These are phyloP conservation scores for Neoscelio sp. DNA, from an alignment of 2,888 invertebrate genomes.

Conservation along the genomic window DNA sequence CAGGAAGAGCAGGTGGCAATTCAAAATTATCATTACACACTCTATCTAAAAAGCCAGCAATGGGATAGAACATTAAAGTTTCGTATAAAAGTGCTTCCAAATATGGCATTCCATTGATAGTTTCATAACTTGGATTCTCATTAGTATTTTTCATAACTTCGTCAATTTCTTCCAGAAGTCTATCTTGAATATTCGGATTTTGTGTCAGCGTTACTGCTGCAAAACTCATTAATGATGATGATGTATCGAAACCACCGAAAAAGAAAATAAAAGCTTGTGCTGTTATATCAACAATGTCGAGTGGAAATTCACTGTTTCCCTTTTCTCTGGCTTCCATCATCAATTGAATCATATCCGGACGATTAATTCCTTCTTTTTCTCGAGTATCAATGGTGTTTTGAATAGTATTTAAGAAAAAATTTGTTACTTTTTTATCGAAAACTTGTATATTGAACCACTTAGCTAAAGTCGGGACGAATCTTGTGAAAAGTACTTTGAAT, in stretches of 20 bases:
- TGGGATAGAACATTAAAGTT: constrained; percentile 76
- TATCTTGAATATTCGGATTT: constrained; percentile 82
- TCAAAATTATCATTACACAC: constrained; percentile 82
- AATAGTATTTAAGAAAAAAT: too few relatives aligned
- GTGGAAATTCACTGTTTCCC: constrained; percentile 37
- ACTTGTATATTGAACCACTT: too few relatives aligned
- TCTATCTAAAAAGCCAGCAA: constrained; percentile 83
- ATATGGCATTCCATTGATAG: constrained; percentile 83
- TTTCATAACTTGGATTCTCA: constrained; percentile 81
- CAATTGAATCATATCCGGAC: too few relatives aligned
- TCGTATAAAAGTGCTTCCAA: constrained; percentile 84
- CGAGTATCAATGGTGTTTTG: too few relatives aligned
- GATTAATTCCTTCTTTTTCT: too few relatives aligned
- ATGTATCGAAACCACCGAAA: constrained; percentile 66
- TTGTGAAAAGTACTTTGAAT: not conserved
- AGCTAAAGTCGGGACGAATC: too few relatives aligned
- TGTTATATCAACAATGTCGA: too few relatives aligned
- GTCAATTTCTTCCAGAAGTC: constrained; percentile 79
- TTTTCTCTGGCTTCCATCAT: too few relatives aligned
- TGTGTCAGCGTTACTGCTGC: constrained; percentile 76
- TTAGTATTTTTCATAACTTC: constrained; percentile 48
- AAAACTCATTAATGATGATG: too few relatives aligned
- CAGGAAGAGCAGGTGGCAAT: constrained; percentile 73
- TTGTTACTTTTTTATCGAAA: too few relatives aligned
- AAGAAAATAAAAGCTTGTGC: too few relatives aligned